Percentiles rank a stretch among this genome's conserved stretches.
Conservation (phyloP, 2,797 vertebrate genomes). For the Natrix natrix region DNA sequence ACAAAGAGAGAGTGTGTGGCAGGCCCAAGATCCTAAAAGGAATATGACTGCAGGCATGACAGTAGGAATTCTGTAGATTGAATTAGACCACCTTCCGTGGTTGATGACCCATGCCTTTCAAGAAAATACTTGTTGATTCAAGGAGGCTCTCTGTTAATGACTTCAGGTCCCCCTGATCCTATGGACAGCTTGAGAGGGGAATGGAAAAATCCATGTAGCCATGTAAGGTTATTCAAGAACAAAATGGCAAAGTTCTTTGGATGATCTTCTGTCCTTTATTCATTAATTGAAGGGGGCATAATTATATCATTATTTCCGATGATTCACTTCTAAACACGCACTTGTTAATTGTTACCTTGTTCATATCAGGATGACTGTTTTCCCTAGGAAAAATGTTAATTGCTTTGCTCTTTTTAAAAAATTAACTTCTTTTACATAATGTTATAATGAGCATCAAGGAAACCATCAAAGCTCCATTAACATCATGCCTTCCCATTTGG, state of each 20-base stretch:
- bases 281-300: slow-evolving; percentile 19
- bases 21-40: too few species aligned
- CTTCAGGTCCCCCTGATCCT: neutral
- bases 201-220: neutral
- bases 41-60: too few species aligned
- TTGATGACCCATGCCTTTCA: neutral
- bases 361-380: slow-evolving; percentile 40
- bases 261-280: neutral
- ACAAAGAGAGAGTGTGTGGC: too few species aligned
- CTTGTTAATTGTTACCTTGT: slow-evolving; percentile 42
- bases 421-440: slow-evolving; percentile 47
- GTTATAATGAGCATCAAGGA: slow-evolving; percentile 65
- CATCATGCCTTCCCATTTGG: slow-evolving; percentile 55
- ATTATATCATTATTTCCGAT: slow-evolving; percentile 50
- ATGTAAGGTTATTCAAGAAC: neutral
- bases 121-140: neutral
- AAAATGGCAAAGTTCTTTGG: accelerated
- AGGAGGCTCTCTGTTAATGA: neutral
- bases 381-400: slow-evolving; percentile 24
- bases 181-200: neutral
- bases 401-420: slow-evolving; percentile 29
- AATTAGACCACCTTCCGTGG: neutral
- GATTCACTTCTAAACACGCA: slow-evolving; percentile 33
- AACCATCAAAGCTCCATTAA: slow-evolving; percentile 63
- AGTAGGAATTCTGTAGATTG: neutral